Percentiles rank a stretch among this genome's conserved stretches.
Evolutionary conservation across 2,888 invertebrate genomes (phyloP).

Genomic region (Nebria brevicollis): DNA sequence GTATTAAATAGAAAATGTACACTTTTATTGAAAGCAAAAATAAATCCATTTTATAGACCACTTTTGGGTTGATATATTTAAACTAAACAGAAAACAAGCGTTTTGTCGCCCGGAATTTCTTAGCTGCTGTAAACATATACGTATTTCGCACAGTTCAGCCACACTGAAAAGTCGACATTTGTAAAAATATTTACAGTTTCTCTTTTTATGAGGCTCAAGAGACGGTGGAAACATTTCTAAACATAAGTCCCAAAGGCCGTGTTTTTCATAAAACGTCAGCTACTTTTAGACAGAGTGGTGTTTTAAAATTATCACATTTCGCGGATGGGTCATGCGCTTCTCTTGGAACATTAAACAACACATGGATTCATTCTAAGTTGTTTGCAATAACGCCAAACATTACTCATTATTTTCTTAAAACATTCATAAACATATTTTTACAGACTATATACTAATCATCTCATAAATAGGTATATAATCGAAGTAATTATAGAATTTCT

Average conservation of each 20-base stretch:
- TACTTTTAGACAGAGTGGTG: background rate
- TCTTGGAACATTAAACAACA: background rate
- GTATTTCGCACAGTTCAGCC: background rate
- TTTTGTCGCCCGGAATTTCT: background rate
- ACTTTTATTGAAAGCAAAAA: background rate
- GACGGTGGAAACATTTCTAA: background rate
- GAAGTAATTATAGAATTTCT: too few relatives aligned
- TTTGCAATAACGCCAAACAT: background rate
- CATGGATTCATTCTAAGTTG: background rate
- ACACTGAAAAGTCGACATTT: constrained; percentile 2
- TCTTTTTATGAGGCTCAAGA: background rate
- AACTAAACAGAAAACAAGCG: constrained; percentile 6
- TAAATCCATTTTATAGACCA: constrained; percentile 6
- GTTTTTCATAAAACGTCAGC: constrained; percentile 1
- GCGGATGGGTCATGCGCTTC: background rate
- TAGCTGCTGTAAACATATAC: background rate
- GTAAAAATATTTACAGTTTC: constrained; percentile 13
- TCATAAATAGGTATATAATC: too few relatives aligned
- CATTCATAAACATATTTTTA: background rate
- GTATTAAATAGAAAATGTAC: background rate
- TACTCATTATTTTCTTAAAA: background rate
- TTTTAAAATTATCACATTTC: background rate
- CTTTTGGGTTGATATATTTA: constrained; percentile 12
- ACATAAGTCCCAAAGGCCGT: constrained; percentile 1
- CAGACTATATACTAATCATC: background rate